Base-by-base conservation (phyloP, 2,797 vertebrate genomes). In the Myotis planiceps region DNA sequence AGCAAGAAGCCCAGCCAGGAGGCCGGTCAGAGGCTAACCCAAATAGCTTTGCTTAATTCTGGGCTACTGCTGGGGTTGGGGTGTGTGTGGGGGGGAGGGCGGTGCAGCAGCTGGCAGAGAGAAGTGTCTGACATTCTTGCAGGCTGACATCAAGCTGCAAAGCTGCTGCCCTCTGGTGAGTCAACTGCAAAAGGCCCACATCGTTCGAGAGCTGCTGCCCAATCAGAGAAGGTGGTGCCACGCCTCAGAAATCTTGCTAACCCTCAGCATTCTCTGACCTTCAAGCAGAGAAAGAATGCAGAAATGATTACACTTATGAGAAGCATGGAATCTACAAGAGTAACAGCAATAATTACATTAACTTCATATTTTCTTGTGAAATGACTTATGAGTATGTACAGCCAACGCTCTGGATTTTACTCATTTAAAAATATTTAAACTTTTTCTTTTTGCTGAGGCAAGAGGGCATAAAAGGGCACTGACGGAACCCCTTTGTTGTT, bases 101-200 rank as follows among this genome's bases (percentile, higher is more conserved):
- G 6, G 29, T 76, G n/a, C 19, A 13, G 37, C 32, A 32, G 21
- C 60, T 2, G 78, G 97, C 66, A 39, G 42, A 96, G 66, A 95
- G 79, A 75, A 93, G 47, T 34, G 91, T 37, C 96, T 60, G 80
- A 75, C 97, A 80, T 98, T 98, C 97, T 98, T 98, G 69, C 2
- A 25, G 78, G 96, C 95, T 98, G 97, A 98, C 95, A 97, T 98
- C 96, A 97, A 98, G 94, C 96, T 98, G 92, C 96, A 96, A 98
- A 96, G 94, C 96, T 98, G 95, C 95, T 98, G 96, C 97, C 96
- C 93, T 98, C 98, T 98, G 97, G 92, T 98, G 98, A 98, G 97
- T 98, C 98, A 98, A 97, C 78, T 19, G 85, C 94, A 79, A 97
- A 97, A 98, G 91, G 92, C 96, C 93, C 96, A 97, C 97, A 86